Base-by-base conservation (phyloP, 1,140 invertebrate species). In the Plutomurus gul region DNA sequence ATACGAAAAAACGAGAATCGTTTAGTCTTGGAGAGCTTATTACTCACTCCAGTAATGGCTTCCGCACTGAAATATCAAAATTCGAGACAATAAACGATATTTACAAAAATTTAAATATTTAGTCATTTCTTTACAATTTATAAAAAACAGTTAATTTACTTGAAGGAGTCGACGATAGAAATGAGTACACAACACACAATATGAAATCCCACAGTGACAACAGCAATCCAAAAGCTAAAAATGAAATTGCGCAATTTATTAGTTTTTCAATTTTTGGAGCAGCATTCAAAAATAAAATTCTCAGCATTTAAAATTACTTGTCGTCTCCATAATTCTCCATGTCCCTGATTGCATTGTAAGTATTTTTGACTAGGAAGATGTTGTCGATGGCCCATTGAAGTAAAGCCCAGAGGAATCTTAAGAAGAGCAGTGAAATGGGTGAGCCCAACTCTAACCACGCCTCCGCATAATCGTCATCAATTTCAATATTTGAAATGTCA, bases 351-450 rank as follows among this genome's bases (percentile, higher is more conserved):
- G 75, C 75, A 25, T 76, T 76, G 27, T 56, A 51, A 16, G 75
- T 76, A 40, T 76, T 76, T 60, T 76, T 76, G 13, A 76, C 13
- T 22, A 76, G 33, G 16, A 76, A 76, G 27, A 33, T 60, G 30
- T 76, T 76, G 30, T 76, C 75, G 13, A 76, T 25, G 16, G 43
- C 46, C 30, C 43, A 76, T 65, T 76, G 75, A n/a, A 76, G 39
- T 27, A 65, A 16, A 11, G 47, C 18, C 47, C 47, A 60, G 13
- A 76, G 11, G 20, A 60, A 76, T 18, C 43, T 1, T n/a, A 76
- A 47, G 22, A 76, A 65, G 0, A 49, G 75, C 8, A 13, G 10
- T 1, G 47, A 65, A 13, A 76, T 40, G 1, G 75, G 75, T 8
- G 46, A 30, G 36, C 75, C 75, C 22, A 76, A 76, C 18, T 60